Conservation (phyloP, 2,888 invertebrate species). For the Orthonevra nobilis region DNA sequence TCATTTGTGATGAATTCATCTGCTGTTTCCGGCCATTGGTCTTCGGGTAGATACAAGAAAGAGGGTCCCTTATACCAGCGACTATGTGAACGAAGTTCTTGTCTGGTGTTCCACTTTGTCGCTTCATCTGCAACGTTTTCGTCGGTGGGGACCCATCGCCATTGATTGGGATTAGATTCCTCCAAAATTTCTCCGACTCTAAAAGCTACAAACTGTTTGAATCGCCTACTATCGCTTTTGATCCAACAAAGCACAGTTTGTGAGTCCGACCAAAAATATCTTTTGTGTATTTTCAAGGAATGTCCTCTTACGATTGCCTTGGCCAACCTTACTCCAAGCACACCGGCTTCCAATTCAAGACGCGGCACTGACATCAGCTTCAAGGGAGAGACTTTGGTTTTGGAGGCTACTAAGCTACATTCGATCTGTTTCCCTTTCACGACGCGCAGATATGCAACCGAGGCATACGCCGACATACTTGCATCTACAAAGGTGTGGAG, state of each 20-base stretch:
- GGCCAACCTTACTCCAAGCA: not conserved
- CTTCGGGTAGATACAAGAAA: too few relatives aligned
- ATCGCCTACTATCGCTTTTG: not conserved
- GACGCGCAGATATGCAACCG: not conserved
- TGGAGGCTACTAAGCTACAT: not conserved
- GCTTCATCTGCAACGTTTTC: constrained; percentile 29
- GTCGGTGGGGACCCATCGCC: too few relatives aligned
- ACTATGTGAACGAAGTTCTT: too few relatives aligned
- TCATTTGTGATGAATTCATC: too few relatives aligned
- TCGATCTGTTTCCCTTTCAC: not conserved
- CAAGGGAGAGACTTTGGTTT: constrained; percentile 1
- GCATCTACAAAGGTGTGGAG: constrained; percentile 64
- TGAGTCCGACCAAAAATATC: too few relatives aligned
- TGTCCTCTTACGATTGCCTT: not conserved
- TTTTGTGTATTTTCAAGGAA: too few relatives aligned
- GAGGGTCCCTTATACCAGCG: constrained; percentile 7
- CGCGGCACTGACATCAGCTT: too few relatives aligned
- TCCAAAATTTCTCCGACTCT: too few relatives aligned
- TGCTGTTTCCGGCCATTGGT: too few relatives aligned
- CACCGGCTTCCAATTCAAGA: constrained; percentile 12
- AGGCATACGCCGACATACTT: constrained; percentile 17
- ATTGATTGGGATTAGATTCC: too few relatives aligned
- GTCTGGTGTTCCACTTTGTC: constrained; percentile 15
- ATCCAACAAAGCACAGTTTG: too few relatives aligned
- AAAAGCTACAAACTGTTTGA: too few relatives aligned